Base-by-base conservation (phyloP, 2,113 vertebrate genomes). In the Thomomys bottae region DNA sequence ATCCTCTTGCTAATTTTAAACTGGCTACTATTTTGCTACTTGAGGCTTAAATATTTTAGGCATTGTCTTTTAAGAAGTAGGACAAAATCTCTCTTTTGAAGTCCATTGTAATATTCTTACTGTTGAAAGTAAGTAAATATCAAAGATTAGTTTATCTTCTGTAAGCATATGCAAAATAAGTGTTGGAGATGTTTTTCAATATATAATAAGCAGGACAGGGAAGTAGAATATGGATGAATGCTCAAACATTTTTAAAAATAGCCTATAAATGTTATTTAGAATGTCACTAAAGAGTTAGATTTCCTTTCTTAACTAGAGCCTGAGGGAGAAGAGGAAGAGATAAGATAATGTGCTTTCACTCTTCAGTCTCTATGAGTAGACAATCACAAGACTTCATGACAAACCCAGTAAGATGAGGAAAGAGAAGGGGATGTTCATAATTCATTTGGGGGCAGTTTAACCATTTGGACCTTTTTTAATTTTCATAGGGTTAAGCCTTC, bases 41-140 rank as follows among this genome's bases (percentile, higher is more conserved):
- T 59, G 28, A 61, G 66, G 32, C 36, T 76, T 92, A 84, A 83
- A 79, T 89, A 73, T 72, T 81, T 36, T 81, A 82, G 18, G 78
- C 3, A 64, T 89, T 82, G 34, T 66, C 23, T 78, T 94, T 82
- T 38, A 66, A 80, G 32, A 30, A 83, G 6, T 75, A 4, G 7
- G 8, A 4, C 32, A 75, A 76, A 42, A 72, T 76, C 3, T 4
- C 24, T 85, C 5, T 63, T 77, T 81, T 82, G 36, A 76, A 81
- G 18, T 40, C 30, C 10, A 73, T 14, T 81, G 32, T 12, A 80
- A 38, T 95, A 64, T 68, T 88, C 64, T 73, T 77, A 68, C 26
- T 86, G 14, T 15, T 76, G 21, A 71, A 76, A 87, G 78, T 84
- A 42, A 54, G 66, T 61, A 9, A 64, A 38, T 72, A 63, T 67